A percentile compares a stretch with the other conserved stretches of the same genome.
These are phyloP conservation scores for Plagiodera versicolora DNA, from an alignment of 2,888 invertebrate species.

Conservation along the genomic window DNA sequence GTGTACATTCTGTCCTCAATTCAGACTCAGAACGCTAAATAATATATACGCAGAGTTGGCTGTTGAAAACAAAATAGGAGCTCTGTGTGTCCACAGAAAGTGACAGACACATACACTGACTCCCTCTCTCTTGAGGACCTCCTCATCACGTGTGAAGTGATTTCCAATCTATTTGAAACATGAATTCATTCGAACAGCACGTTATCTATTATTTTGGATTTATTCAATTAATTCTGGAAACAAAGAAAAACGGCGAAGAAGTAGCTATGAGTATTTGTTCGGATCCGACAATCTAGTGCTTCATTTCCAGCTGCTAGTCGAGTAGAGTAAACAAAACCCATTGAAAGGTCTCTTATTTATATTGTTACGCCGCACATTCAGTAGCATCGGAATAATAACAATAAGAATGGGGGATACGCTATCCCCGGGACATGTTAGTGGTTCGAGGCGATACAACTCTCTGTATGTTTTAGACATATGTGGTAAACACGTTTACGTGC, in stretches of 20 bases:
- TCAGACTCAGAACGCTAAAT: too few relatives aligned
- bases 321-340: slow-evolving; percentile 29
- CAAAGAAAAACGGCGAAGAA: not conserved
- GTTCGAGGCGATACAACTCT: slow-evolving; percentile 9
- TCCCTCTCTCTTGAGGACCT: too few relatives aligned
- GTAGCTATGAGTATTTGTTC: not conserved
- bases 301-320: slow-evolving; percentile 23
- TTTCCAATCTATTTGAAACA: too few relatives aligned
- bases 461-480: slow-evolving; percentile 48
- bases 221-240: too few relatives aligned
- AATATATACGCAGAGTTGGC: too few relatives aligned
- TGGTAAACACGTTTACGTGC: slow-evolving; percentile 44
- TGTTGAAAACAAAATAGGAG: too few relatives aligned
- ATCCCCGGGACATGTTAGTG: slow-evolving; percentile 15
- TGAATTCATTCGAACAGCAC: too few relatives aligned
- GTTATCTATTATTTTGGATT: too few relatives aligned
- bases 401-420: slow-evolving; percentile 32
- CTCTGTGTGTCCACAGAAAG: too few relatives aligned
- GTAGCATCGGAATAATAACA: slow-evolving; percentile 27
- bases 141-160: too few relatives aligned
- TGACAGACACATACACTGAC: too few relatives aligned
- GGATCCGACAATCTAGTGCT: not conserved
- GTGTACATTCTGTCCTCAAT: too few relatives aligned
- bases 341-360: slow-evolving; percentile 36
- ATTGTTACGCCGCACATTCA: slow-evolving; percentile 23